Conservation (phyloP, 2,888 invertebrate genomes). For the Drosophila setosimentum region DNA sequence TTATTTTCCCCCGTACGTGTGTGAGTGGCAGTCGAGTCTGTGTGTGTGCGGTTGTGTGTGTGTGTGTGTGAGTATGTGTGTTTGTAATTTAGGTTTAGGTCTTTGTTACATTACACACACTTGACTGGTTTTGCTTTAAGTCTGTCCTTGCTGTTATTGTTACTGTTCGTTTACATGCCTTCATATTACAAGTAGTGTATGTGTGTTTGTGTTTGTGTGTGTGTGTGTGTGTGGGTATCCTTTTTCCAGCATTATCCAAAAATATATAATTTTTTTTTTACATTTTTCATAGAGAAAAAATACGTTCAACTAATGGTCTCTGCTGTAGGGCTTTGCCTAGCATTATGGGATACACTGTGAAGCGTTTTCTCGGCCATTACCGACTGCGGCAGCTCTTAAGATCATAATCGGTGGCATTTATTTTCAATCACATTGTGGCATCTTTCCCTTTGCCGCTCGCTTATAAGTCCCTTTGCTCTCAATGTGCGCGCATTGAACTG, state of each 20-base stretch:
- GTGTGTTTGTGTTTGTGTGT: conserved; percentile 26
- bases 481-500: conserved; percentile 70
- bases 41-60: conserved; percentile 21
- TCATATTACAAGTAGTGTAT: conserved; percentile 14
- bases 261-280: conserved; percentile 29
- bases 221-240: conserved; percentile 39
- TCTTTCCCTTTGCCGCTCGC: not conserved
- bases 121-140: conserved; percentile 72
- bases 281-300: conserved; percentile 38
- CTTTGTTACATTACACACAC: conserved; percentile 80
- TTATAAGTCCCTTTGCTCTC: not conserved
- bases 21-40: conserved; percentile 47
- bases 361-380: conserved; percentile 59
- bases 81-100: conserved; percentile 72
- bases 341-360: conserved; percentile 18
- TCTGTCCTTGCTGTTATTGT: conserved; percentile 51
- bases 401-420: conserved; percentile 75
- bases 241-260: conserved; percentile 51
- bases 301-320: conserved; percentile 57
- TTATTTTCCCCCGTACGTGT: conserved; percentile 63
- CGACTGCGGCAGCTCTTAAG: conserved; percentile 64
- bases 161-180: conserved; percentile 56
- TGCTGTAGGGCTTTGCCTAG: conserved; percentile 33
- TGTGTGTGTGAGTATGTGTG: conserved; percentile 28
- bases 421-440: conserved; percentile 54